Evolutionary conservation across 2,888 invertebrate species (phyloP), one percentile per base, ranked within the genome.

Genomic region (Siphlonurus alternatus): DNA sequence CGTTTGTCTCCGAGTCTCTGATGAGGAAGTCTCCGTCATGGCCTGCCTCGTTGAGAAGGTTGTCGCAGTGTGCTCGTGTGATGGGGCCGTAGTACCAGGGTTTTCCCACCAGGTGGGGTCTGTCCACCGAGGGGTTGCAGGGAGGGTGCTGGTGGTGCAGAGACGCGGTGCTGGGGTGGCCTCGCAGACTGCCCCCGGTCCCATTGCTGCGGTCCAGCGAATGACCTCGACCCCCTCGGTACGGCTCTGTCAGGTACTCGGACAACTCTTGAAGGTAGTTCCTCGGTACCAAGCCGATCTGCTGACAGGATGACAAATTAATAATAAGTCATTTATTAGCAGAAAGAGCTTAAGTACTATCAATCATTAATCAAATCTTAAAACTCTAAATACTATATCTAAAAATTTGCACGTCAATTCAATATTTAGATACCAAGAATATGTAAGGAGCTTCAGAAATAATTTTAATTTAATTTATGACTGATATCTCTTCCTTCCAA

Each of bases 21-120:
- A 99, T 95, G 74, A 99, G 87, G 81, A 95, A 99, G 80, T 99
- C 98, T 15, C 99, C 99, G 78, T 98, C 94, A 74, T 91, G 89
- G 20, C 95, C 99, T 76, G 91, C 89, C 75, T 92, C 89, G 80
- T 93, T 93, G 74, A 99, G 85, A 75, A 98, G 82, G 71, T 88
- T 87, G 80, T 99, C 98, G 81, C 97, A 97, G 78, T 97, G 94
- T 71, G 90, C 89, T 72, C 99, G 86, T 61, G 96, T 89, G 74
- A 99, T 91, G 75, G 87, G 87, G 66, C 99, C 99, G 78, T 89
- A 98, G 79, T 98, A 99, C 99, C 98, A 99, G 60, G 91, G 88
- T 79, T 93, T 92, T 53, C 88, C 88, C 67, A 84, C 80, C 68
- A 87, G 78, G 74, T 87, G 85, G 53, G 86, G 85, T 70, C 86